Evolutionary conservation across 2,113 vertebrate genomes (phyloP).

Genomic region (Alces alces): DNA sequence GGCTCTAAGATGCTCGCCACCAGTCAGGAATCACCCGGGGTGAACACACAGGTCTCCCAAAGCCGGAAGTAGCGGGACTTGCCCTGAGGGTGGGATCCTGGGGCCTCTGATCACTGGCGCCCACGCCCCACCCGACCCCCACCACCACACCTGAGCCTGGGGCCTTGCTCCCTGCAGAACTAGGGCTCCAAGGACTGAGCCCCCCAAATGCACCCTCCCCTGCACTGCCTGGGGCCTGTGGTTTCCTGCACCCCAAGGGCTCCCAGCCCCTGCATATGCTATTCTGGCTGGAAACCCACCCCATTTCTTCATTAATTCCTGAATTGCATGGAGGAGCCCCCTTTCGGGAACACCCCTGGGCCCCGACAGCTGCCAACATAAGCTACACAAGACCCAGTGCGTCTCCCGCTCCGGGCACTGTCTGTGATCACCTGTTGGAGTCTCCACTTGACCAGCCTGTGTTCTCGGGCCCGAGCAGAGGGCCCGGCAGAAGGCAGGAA

Average conservation of each 20-base stretch:
- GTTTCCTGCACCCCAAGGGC: background rate
- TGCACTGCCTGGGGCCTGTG: no score
- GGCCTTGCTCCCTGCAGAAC: background rate
- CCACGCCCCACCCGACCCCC: background rate
- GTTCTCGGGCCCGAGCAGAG: background rate
- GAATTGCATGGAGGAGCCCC: background rate
- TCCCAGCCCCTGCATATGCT: background rate
- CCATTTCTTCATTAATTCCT: background rate
- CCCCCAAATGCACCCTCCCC: accelerated
- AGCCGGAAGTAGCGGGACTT: background rate
- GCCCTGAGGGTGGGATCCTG: background rate
- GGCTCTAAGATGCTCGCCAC: background rate
- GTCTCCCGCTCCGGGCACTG: accelerated
- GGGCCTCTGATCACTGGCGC: background rate
- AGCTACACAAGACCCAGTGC: background rate
- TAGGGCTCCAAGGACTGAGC: background rate
- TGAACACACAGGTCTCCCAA: background rate
- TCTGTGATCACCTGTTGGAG: background rate
- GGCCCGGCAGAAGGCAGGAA: background rate
- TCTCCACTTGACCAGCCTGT: background rate
- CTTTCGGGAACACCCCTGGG: background rate
- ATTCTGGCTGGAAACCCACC: background rate
- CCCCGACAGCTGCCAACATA: background rate
- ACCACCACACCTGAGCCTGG: background rate
- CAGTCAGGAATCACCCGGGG: background rate